Evolutionary conservation across 1,140 invertebrate species (phyloP), one percentile per base, ranked within the genome.

Genomic region (Drosophila yakuba): DNA sequence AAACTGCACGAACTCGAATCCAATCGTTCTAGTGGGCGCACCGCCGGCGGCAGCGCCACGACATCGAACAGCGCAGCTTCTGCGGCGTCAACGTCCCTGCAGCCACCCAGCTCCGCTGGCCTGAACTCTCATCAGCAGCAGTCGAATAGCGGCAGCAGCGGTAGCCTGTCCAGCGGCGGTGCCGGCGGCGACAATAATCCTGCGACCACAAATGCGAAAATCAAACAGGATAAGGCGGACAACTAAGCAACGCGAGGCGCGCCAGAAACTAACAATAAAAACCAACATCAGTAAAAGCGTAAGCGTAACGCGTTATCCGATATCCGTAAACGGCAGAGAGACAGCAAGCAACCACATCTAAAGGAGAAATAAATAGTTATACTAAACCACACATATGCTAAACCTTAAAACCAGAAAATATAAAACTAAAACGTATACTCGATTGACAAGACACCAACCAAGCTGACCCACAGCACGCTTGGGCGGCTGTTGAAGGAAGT

Each of bases 1-100:
- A 96, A 95, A 94, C 94, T 98, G 93, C 95, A 95, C 81, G 96
- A 97, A 94, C 94, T 98, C 93, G 96, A 92, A 90, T 80, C 85
- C 59, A 91, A 91, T 92, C 91, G 91, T 91, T 88, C 91, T 74
- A 92, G 69, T 73, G 91, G 91, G 79, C 79, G 83, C 54, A 61
- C 81, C 71, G 79, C 88, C 73, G 80, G 79, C 79, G 81, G 85
- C 71, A 91, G 73, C 79, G 80, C 81, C 61, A 78, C 78, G 63
- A 71, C 88, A 78, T 74, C 80, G 54, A 82, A 84, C 64, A 80
- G 52, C 57, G 78, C 58, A 50, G 67, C 80, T 62, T 32, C 84
- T 28, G 67, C 63, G 45, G 71, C 83, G 50, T 60, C 82, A 23
- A 57, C 81, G 44, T 66, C 79, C 41, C 57, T 75, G 45, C 82